Base-by-base conservation (phyloP, 2,797 vertebrate genomes). In the Sebastes matsubarae region DNA sequence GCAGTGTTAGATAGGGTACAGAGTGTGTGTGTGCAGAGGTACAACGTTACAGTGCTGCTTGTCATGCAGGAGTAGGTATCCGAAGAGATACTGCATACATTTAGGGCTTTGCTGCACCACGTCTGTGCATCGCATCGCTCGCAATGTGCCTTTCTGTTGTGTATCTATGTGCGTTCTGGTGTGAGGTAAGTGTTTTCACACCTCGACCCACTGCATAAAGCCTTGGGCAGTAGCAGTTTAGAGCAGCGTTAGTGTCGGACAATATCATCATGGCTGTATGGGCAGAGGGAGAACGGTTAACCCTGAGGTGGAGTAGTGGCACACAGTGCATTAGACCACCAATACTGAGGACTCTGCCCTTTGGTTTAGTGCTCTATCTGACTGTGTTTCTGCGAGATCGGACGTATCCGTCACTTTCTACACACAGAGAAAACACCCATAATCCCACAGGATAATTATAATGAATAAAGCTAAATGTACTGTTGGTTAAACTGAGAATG, bases 161-260 rank as follows among this genome's bases (percentile, higher is more conserved):
- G 65, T 27, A 10, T 5, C 54, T 73, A 38, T 32, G 70, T 38
- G 57, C 2, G 18, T 34, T 34, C 9, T 54, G 18, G n/a, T 34
- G 67, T 24, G 79, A 77, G 75, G 50, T 25, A 74, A 66, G 72
- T 68, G 74, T 75, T 84, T 90, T 82, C 85, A 87, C 89, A 87
- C 85, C 70, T 88, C 67, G 18, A 36, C 83, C 67, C 30, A 24
- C 71, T 71, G 72, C 22, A 18, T 6, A 25, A n/a, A 65, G 77
- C 86, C 89, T 9, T 3, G 20, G 85, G 88, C 75, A 24, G 63
- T 3, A 22, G 75, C 90, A 67, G 85, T 89, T 50, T 80, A 87
- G 69, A 85, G 78, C 74, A 10, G 70, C 72, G 75, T 89, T 84
- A 84, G 79, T 69, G 81, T 76, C 68, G 14, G 79, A 89, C 87